phyloP scores from a whole-genome alignment of 2,113 vertebrate genomes.

The Takifugu bimaculatus region DNA sequence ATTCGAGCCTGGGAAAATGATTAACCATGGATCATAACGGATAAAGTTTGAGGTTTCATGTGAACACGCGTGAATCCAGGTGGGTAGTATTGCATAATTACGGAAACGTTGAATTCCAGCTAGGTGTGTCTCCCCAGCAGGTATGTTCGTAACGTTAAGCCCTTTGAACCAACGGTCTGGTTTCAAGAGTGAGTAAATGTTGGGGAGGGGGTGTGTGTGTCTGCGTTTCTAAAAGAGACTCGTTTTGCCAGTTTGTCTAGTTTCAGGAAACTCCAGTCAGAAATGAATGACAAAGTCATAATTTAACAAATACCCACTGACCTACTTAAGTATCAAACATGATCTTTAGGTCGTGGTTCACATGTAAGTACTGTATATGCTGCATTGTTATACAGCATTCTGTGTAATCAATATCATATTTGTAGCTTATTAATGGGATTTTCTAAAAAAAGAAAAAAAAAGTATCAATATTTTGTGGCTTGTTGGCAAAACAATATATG shows the following conservation, averaged over 20 bases:
- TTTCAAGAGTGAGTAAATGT: conserved; percentile 38
- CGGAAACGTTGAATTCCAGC: background rate
- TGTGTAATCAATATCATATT: no score
- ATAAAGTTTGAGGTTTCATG: background rate
- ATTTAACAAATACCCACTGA: background rate
- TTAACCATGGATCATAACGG: background rate
- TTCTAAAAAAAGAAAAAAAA: no score
- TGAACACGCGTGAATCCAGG: background rate
- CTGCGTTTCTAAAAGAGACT: conserved; percentile 10
- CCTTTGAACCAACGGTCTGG: conserved; percentile 49
- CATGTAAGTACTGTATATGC: no score
- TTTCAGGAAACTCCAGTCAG: conserved; percentile 26
- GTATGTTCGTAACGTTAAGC: conserved; percentile 31
- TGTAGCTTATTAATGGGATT: no score
- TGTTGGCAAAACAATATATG: no score
- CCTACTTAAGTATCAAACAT: background rate
- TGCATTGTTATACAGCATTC: no score
- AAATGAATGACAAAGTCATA: no score
- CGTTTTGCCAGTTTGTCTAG: conserved; percentile 56
- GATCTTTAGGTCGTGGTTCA: no score
- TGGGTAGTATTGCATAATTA: conserved; percentile 6
- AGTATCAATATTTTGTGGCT: no score
- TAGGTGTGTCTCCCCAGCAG: conserved; percentile 60
- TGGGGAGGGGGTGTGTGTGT: conserved; percentile 16
- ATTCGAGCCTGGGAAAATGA: background rate